phyloP scores from a whole-genome alignment of 2,113 vertebrate genomes.

The Ictalurus punctatus region DNA sequence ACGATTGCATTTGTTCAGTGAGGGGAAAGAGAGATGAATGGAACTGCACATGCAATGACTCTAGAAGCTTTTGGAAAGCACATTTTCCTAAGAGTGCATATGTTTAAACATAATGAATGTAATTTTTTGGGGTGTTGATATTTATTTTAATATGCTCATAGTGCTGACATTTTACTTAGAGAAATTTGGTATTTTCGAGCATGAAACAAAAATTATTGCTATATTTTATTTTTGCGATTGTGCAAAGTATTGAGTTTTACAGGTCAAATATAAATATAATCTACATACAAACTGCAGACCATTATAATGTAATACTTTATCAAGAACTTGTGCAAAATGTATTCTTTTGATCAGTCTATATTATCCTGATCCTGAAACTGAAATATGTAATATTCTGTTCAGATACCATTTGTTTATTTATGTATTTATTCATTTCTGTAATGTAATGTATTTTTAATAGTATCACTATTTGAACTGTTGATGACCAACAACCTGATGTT shows the following conservation, averaged over 20 bases:
- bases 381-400: background rate
- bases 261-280: background rate
- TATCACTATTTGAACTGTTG: background rate
- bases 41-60: background rate
- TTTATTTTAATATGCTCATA: background rate
- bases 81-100: background rate
- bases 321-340: background rate
- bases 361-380: background rate
- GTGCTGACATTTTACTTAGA: too few species aligned
- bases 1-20: slow-evolving; percentile 71
- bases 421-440: background rate
- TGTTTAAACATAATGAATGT: background rate
- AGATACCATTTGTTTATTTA: background rate
- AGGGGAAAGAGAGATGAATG: background rate
- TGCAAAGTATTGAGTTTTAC: background rate
- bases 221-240: background rate
- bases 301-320: background rate
- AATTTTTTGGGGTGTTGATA: background rate
- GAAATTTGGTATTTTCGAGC: background rate
- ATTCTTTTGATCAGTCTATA: background rate
- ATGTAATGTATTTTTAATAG: background rate
- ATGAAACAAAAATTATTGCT: background rate
- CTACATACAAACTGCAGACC: background rate
- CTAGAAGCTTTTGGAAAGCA: background rate
- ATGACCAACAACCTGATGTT: background rate